These are phyloP conservation scores for Oscheius sp. DNA, from an alignment of 2,888 invertebrate species.

Conservation along the genomic window DNA sequence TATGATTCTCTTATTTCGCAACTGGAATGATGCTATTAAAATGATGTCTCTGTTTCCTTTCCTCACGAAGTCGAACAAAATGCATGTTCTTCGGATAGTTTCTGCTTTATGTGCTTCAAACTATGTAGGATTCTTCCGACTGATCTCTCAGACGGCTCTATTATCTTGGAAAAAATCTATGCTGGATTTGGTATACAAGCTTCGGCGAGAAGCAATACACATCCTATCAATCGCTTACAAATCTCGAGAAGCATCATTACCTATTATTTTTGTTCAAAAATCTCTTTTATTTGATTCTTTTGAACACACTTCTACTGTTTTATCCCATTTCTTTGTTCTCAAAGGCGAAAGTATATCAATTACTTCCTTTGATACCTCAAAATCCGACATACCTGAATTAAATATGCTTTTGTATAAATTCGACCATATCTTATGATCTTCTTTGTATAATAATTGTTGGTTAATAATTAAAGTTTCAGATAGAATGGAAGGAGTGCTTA, in stretches of 20 bases:
- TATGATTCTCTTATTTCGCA: neutral
- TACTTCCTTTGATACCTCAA: neutral
- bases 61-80: neutral
- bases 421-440: constrained; percentile 7
- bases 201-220: constrained; percentile 33
- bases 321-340: neutral
- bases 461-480: constrained; percentile 19
- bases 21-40: neutral
- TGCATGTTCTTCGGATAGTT: neutral
- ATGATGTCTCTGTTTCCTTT: constrained; percentile 1
- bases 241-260: neutral
- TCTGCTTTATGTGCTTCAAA: neutral
- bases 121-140: constrained; percentile 5
- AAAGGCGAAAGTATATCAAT: neutral
- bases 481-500: constrained; percentile 47
- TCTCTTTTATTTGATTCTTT: constrained; percentile 4
- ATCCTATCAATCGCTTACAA: constrained; percentile 37
- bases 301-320: neutral
- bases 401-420: constrained; percentile 4
- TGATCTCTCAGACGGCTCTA: constrained; percentile 35
- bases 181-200: constrained; percentile 24
- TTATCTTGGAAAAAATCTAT: neutral
- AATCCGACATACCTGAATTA: neutral
- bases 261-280: neutral
- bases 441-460: neutral